These are phyloP conservation scores for Tenualosa thibaudeaui DNA, from an alignment of 2,797 vertebrate species.

Conservation along the genomic window DNA sequence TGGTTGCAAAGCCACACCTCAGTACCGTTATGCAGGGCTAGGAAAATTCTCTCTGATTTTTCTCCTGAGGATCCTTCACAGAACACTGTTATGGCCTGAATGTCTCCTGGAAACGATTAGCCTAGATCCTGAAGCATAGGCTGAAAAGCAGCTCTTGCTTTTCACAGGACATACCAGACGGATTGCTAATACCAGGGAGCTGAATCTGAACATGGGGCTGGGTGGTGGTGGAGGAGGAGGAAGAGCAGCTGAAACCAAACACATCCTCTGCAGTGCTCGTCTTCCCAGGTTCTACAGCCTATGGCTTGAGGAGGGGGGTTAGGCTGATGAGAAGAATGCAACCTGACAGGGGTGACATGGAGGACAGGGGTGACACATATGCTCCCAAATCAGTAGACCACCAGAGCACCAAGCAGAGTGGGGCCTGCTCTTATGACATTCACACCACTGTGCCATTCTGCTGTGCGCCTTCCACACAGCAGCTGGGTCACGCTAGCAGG, in stretches of 20 bases:
- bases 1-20: neutral
- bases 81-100: neutral
- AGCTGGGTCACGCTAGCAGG: neutral
- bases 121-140: constrained; percentile 28
- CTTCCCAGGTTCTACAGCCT: neutral
- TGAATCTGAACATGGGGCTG: constrained; percentile 15
- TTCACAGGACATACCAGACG: constrained; percentile 42
- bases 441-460: neutral
- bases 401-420: neutral
- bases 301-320: neutral
- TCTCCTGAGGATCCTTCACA: neutral
- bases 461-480: neutral
- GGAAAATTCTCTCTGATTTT: neutral
- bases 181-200: constrained; percentile 26
- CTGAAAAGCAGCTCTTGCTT: constrained; percentile 32
- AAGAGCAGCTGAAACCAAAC: neutral
- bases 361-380: neutral
- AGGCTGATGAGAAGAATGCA: constrained; percentile 24
- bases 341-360: constrained; percentile 26
- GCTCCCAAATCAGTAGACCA: neutral
- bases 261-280: neutral
- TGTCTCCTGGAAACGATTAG: constrained; percentile 17
- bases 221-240: neutral
- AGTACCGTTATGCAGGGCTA: neutral
- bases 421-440: neutral